Evolutionary conservation across 2,888 invertebrate genomes (phyloP).

Genomic region (Drosophila buzzatii): DNA sequence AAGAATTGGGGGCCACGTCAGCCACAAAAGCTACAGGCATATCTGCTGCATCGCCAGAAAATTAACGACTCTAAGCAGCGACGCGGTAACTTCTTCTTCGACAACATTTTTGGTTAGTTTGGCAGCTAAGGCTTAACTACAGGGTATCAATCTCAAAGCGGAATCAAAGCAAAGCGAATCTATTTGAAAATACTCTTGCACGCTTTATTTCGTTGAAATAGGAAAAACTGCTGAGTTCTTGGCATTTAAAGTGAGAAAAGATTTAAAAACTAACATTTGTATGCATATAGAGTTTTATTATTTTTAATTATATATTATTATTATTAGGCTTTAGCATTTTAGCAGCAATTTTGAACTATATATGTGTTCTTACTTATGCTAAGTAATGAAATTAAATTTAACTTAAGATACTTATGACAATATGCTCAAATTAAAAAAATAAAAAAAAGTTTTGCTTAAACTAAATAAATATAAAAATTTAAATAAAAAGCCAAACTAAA

Average conservation of each 20-base stretch:
- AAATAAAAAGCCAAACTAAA: background rate
- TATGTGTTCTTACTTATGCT: conserved; percentile 28
- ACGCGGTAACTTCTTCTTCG: conserved; percentile 60
- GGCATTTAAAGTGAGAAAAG: conserved; percentile 61
- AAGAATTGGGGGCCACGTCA: conserved; percentile 83
- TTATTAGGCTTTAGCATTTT: conserved; percentile 47
- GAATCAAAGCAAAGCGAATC: conserved; percentile 1
- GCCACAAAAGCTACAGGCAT: conserved; percentile 85
- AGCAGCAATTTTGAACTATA: conserved; percentile 46
- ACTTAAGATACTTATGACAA: conserved; percentile 8
- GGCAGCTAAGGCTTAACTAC: background rate
- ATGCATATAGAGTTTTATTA: conserved; percentile 27
- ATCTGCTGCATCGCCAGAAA: conserved; percentile 77
- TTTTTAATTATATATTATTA: conserved; percentile 28
- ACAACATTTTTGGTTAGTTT: conserved; percentile 82
- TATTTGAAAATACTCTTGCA: conserved; percentile 41
- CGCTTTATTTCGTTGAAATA: conserved; percentile 58
- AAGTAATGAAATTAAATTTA: conserved; percentile 29
- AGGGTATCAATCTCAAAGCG: background rate
- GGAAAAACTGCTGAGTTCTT: conserved; percentile 44
- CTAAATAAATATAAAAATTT: background rate
- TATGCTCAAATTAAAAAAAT: conserved; percentile 9
- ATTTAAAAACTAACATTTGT: conserved; percentile 34
- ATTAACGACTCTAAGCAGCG: conserved; percentile 28
- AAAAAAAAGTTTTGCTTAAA: background rate